These are phyloP conservation scores for Patiria pectinifera DNA, from an alignment of 53 echinoderm and acorn worm genomes.

Conservation along the genomic window DNA sequence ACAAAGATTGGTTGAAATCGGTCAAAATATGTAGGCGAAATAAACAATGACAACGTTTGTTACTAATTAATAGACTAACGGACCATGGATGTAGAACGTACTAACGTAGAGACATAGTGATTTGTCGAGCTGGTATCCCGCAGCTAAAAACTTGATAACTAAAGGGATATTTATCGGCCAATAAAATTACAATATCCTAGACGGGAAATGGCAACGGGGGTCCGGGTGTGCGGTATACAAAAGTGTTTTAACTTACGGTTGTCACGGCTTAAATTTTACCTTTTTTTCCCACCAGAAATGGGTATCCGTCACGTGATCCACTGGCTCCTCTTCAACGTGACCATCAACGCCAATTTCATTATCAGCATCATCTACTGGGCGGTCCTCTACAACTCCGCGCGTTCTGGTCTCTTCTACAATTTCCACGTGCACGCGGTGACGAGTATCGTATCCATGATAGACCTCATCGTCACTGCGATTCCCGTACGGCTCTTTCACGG, in stretches of 20 bases:
- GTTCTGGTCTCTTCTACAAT: not conserved
- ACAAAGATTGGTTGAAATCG: too few relatives aligned
- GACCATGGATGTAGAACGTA: too few relatives aligned
- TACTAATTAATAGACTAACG: too few relatives aligned
- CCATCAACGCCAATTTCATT: slow-evolving; percentile 52
- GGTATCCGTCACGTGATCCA: slow-evolving; percentile 59
- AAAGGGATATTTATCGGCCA: too few relatives aligned
- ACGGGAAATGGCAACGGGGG: too few relatives aligned
- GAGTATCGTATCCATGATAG: slow-evolving; percentile 55
- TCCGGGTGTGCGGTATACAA: too few relatives aligned
- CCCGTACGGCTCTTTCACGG: slow-evolving; percentile 69
- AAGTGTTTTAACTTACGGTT: not conserved
- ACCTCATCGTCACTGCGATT: slow-evolving; percentile 71
- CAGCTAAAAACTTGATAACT: too few relatives aligned
- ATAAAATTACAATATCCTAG: too few relatives aligned
- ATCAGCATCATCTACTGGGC: slow-evolving; percentile 72
- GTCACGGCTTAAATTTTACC: not conserved
- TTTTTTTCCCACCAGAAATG: not conserved
- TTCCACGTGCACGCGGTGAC: slow-evolving; percentile 64
- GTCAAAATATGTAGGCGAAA: too few relatives aligned
- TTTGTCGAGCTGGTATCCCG: too few relatives aligned
- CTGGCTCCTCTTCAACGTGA: slow-evolving; percentile 68
- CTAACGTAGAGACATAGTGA: too few relatives aligned
- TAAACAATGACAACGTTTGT: too few relatives aligned
- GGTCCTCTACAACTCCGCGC: not conserved